A percentile compares a stretch with the other conserved stretches of the same genome.
Evolutionary conservation across 1,140 invertebrate species (phyloP).

Genomic region (Drosophila eugracilis): DNA sequence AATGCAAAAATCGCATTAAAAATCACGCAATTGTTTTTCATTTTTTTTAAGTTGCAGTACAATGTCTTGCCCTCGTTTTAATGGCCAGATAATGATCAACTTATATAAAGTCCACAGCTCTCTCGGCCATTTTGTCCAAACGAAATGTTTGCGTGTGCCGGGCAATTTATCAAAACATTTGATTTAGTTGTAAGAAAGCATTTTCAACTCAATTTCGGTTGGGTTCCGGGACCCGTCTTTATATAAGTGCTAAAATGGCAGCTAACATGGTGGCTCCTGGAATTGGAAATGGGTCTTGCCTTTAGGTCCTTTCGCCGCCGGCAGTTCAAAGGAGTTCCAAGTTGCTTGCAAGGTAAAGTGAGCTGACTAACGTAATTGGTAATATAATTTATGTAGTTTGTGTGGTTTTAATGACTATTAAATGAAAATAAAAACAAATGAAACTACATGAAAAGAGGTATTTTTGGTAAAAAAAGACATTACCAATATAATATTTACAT

Average conservation of each 20-base stretch:
- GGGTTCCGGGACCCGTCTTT: not conserved
- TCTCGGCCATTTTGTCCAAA: constrained; percentile 70
- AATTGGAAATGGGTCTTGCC: constrained; percentile 14
- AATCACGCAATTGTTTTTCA: constrained; percentile 58
- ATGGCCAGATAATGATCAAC: constrained; percentile 69
- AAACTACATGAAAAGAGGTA: too few species aligned
- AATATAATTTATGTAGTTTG: constrained; percentile 14
- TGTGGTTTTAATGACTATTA: not conserved
- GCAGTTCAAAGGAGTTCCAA: constrained; percentile 11
- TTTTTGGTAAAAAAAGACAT: not conserved
- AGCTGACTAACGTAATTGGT: constrained; percentile 32
- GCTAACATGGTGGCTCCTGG: constrained; percentile 37
- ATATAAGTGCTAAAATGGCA: constrained; percentile 31
- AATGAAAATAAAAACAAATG: not conserved
- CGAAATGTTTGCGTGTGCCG: constrained; percentile 69
- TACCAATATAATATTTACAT: too few species aligned
- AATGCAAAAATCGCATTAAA: constrained; percentile 63
- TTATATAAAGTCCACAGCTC: constrained; percentile 33
- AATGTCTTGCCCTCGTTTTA: constrained; percentile 66
- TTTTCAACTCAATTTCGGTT: constrained; percentile 61
- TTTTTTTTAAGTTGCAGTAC: constrained; percentile 8
- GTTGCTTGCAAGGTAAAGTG: not conserved
- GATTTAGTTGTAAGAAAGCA: constrained; percentile 78
- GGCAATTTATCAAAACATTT: constrained; percentile 79
- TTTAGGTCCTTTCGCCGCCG: constrained; percentile 26